Base-by-base conservation (phyloP, 2,113 vertebrate genomes). In the Capreolus pygargus region DNA sequence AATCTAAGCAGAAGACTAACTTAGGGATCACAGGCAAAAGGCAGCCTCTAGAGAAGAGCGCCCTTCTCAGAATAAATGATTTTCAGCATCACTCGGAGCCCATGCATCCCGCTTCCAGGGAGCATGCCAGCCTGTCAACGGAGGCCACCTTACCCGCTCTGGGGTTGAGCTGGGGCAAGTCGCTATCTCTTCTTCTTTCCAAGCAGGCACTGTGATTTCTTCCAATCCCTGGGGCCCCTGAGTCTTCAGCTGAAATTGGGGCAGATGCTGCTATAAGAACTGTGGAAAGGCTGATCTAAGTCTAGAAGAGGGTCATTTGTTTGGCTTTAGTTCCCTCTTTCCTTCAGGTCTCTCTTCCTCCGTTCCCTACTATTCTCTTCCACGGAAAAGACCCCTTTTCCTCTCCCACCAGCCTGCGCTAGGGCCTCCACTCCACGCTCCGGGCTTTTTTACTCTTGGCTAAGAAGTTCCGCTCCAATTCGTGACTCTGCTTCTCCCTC, bases 141-240 rank as follows among this genome's bases (percentile, higher is more conserved):
- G 57, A 95, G 78, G 89, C 95, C 96, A 96, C 97, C 98, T 98
- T 98, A 98, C 98, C 97, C 92, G 97, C 97, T 98, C 97, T 95
- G 95, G 97, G 98, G 91, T 60, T 89, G 97, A 81, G 81, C 83
- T 86, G 95, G 90, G 97, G 85, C 95, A 96, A 94, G 70, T 86
- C 60, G 87, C 95, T 96, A 92, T 67, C 94, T 97, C 92, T 87
- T 97, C 95, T 92, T 96, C 97, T 93, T 97, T 95, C 96, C 96
- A 96, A 94, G 96, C 64, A 91, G 96, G 55, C 91, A 95, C 50
- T 94, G 92, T 92, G 97, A 92, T 89, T 95, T 96, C 93, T 96
- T 98, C 95, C 97, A 93, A 70, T 86, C 94, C 95, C 97, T 82
- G 95, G 81, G 93, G 50, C 27, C 97, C 97, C 91, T 25, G 91